A percentile compares a stretch with the other conserved stretches of the same genome.
Evolutionary conservation across 2,888 invertebrate species (phyloP).

Genomic region (Hecatera dysodea): DNA sequence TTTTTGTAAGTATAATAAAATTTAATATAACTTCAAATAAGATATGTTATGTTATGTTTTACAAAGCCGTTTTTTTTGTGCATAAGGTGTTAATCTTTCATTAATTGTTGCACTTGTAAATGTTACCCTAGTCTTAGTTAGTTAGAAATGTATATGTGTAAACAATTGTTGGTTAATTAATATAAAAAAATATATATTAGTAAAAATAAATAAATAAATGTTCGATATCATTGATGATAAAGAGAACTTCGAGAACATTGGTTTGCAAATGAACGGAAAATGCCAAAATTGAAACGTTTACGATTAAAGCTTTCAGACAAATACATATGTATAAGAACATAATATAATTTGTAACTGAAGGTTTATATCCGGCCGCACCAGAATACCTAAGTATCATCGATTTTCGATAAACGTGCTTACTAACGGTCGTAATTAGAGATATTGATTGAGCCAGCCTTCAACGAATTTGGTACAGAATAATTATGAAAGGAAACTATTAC

Average conservation of each 20-base stretch:
- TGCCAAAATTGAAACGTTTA: background rate
- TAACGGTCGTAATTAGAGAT: slow-evolving; percentile 6
- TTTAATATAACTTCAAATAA: too few relatives aligned
- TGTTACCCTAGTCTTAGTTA: too few relatives aligned
- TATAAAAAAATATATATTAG: too few relatives aligned
- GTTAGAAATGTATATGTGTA: too few relatives aligned
- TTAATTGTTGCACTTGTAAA: too few relatives aligned
- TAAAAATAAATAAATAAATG: too few relatives aligned
- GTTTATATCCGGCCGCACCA: slow-evolving; percentile 12
- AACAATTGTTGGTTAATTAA: too few relatives aligned
- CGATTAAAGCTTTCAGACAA: background rate
- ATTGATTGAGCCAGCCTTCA: background rate
- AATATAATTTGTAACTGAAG: background rate
- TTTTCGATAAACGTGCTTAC: slow-evolving; percentile 26
- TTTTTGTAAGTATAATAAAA: too few relatives aligned
- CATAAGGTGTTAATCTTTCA: too few relatives aligned
- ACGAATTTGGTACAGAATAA: background rate
- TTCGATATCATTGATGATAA: background rate
- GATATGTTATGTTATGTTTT: too few relatives aligned
- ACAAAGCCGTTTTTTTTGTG: too few relatives aligned
- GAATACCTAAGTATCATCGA: slow-evolving; percentile 40
- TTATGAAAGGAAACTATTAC: background rate
- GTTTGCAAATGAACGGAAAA: background rate
- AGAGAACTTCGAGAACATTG: background rate
- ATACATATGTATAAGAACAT: background rate